phyloP scores from a whole-genome alignment of 2,113 vertebrate species.

The Calidris pugnax region DNA sequence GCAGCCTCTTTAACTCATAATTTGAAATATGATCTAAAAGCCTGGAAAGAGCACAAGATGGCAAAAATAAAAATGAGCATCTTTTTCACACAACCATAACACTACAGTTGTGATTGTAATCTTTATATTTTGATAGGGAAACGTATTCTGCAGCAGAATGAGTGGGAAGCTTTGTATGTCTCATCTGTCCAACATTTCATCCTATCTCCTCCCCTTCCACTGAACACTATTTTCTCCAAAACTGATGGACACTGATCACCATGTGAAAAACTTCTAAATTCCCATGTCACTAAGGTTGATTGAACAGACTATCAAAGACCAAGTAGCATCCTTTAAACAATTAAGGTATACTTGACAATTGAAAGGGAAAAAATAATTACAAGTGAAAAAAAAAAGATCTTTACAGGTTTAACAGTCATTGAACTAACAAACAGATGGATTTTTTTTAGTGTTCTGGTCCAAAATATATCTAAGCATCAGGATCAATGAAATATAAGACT shows the following conservation, averaged over 20 bases:
- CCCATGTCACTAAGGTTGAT: background rate
- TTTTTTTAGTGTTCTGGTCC: background rate
- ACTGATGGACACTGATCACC: background rate
- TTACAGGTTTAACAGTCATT: background rate
- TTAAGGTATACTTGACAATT: background rate
- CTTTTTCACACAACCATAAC: background rate
- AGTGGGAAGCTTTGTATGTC: background rate
- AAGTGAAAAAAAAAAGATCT: background rate
- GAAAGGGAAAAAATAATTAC: background rate
- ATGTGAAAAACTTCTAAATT: background rate
- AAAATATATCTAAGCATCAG: background rate
- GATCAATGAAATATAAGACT: background rate
- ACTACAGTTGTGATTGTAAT: background rate
- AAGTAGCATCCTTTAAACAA: background rate
- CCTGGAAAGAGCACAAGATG: background rate
- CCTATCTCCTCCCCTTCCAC: background rate
- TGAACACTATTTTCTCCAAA: background rate
- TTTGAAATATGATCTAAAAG: background rate
- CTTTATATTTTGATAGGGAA: background rate
- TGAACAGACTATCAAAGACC: background rate
- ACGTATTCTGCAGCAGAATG: background rate
- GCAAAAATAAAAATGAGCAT: background rate
- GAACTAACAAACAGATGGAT: background rate
- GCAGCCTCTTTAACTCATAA: background rate
- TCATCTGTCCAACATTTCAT: background rate